Percentiles rank a stretch among this genome's conserved stretches.
Evolutionary conservation across 2,113 vertebrate genomes (phyloP).

Genomic region (Anguilla rostrata): DNA sequence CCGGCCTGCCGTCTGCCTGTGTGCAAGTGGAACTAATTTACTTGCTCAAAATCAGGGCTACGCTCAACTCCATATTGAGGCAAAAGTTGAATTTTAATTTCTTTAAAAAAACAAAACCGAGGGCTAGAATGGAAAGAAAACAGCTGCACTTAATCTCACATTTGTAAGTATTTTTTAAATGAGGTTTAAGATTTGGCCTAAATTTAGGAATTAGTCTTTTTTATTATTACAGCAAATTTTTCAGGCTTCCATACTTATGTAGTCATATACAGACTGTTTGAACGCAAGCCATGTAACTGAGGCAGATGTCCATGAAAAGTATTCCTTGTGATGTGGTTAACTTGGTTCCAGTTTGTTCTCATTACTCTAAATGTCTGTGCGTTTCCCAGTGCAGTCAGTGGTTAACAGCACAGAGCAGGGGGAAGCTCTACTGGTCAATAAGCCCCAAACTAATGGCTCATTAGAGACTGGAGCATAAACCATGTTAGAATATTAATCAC

Average conservation of each 20-base stretch:
- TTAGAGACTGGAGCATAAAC: constrained; percentile 3
- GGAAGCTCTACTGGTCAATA: constrained; percentile 47
- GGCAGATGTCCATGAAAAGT: neutral
- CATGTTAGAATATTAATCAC: neutral
- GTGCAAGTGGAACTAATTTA: neutral
- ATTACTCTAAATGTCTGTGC: neutral
- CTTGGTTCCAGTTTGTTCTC: neutral
- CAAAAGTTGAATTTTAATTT: neutral
- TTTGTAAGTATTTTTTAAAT: neutral
- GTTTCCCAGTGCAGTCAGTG: neutral
- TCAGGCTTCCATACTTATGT: neutral
- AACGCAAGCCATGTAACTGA: neutral
- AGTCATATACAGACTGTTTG: neutral
- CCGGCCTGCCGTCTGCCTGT: neutral
- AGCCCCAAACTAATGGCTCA: constrained; percentile 51
- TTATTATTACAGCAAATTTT: neutral
- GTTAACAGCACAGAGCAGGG: neutral
- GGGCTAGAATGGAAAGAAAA: neutral
- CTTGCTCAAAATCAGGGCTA: neutral
- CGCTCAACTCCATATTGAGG: neutral
- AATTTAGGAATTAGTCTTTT: neutral
- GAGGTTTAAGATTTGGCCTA: neutral
- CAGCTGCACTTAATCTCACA: neutral
- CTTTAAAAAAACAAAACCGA: neutral
- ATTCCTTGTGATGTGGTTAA: neutral